Conservation (phyloP, 2,797 vertebrate species). For the Helicolenus hilgendorfi region DNA sequence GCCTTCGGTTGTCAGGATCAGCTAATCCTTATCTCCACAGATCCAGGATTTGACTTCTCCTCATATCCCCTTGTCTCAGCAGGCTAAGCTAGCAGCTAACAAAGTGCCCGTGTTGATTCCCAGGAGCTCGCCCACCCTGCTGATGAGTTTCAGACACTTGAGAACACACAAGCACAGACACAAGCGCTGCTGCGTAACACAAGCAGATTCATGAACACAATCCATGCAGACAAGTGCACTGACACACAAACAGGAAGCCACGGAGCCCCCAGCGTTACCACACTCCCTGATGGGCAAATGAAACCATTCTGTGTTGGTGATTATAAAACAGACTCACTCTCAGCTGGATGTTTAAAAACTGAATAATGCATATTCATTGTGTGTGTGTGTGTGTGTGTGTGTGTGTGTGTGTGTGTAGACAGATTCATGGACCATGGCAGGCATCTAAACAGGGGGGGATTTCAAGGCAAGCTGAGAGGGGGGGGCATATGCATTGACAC, state of each 20-base stretch:
- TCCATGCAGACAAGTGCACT: neutral
- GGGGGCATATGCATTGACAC: no score
- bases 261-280: neutral
- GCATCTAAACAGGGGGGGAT: no score
- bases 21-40: conserved; percentile 63
- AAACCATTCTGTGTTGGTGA: conserved; percentile 9
- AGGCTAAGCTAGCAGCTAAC: conserved; percentile 64
- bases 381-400: no score
- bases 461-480: no score
- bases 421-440: no score
- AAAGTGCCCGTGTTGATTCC: conserved; percentile 14
- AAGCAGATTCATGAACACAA: neutral
- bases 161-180: conserved; percentile 10
- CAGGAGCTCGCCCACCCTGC: neutral
- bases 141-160: conserved; percentile 4
- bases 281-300: conserved; percentile 4
- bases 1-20: conserved; percentile 59
- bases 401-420: no score
- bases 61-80: conserved; percentile 54
- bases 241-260: conserved; percentile 16
- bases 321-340: neutral
- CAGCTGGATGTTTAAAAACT: neutral
- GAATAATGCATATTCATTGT: neutral
- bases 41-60: conserved; percentile 58
- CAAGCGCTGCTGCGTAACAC: neutral